These are phyloP conservation scores for Malacoctenus gilli DNA, from an alignment of 2,797 vertebrate genomes.

Conservation along the genomic window DNA sequence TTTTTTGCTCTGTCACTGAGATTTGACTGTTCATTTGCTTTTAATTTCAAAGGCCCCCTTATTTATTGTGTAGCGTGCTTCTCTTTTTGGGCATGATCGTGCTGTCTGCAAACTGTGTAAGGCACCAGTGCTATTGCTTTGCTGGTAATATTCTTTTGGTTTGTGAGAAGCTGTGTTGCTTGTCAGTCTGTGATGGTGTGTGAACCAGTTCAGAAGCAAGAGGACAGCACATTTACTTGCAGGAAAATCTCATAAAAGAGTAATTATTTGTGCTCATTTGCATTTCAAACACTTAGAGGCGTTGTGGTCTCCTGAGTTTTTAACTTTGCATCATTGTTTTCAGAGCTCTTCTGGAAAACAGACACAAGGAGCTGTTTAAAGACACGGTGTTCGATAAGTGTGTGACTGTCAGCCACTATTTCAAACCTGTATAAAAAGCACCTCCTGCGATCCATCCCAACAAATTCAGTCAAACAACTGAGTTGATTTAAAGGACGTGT, in stretches of 20 bases:
- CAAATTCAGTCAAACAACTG: too few species aligned
- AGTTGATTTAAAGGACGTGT: too few species aligned
- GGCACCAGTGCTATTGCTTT: not conserved
- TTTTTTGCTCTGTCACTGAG: too few species aligned
- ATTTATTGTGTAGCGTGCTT: too few species aligned
- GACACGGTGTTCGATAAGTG: conserved; percentile 36
- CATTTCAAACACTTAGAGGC: conserved; percentile 58
- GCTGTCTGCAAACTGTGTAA: not conserved
- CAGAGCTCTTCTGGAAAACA: conserved; percentile 13
- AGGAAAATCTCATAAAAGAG: conserved; percentile 22
- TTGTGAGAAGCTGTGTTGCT: not conserved
- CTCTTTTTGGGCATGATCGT: too few species aligned
- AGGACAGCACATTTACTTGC: conserved; percentile 28
- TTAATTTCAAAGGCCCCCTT: too few species aligned
- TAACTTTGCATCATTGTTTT: conserved; percentile 17
- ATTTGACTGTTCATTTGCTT: too few species aligned
- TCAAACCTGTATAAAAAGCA: conserved; percentile 10
- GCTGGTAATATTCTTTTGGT: not conserved
- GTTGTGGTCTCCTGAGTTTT: conserved; percentile 38
- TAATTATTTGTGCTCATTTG: conserved; percentile 60
- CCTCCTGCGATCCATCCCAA: too few species aligned
- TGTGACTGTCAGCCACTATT: conserved; percentile 11
- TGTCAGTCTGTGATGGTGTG: not conserved
- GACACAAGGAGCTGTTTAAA: conserved; percentile 33
- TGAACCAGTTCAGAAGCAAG: conserved; percentile 3